Evolutionary conservation across 2,797 vertebrate species (phyloP).

Genomic region (Tinamus major): DNA sequence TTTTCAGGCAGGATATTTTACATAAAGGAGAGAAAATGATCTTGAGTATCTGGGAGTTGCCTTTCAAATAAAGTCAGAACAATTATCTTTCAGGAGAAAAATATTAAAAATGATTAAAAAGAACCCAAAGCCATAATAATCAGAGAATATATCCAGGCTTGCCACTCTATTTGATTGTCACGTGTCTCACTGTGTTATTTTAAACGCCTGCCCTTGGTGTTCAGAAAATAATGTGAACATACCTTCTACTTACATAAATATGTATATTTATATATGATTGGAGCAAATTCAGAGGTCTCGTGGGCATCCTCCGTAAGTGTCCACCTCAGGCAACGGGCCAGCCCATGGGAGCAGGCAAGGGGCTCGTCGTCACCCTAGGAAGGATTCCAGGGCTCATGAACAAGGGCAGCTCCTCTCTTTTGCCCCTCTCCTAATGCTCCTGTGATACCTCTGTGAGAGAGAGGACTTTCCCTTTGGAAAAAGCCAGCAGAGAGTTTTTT

Average conservation of each 20-base stretch:
- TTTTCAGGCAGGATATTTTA: neutral
- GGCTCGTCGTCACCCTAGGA: too few species aligned
- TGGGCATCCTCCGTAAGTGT: rapidly evolving
- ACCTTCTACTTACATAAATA: neutral
- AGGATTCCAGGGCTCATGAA: too few species aligned
- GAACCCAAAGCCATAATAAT: neutral
- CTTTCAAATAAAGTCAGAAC: constrained; percentile 24
- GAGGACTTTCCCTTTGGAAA: neutral
- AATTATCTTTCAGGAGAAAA: neutral
- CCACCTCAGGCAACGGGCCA: neutral
- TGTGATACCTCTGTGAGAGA: neutral
- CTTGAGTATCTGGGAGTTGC: neutral
- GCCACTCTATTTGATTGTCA: neutral
- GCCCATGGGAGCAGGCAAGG: too few species aligned
- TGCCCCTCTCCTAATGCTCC: neutral
- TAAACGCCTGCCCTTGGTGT: neutral
- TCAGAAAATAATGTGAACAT: neutral
- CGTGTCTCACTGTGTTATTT: neutral
- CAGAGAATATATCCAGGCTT: neutral
- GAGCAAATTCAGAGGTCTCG: neutral
- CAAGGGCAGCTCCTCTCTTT: neutral
- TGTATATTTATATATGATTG: rapidly evolving
- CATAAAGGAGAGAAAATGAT: neutral
- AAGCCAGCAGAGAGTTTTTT: neutral
- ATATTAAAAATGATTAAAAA: neutral